Conservation (phyloP, 2,888 invertebrate species). For the Synanthedon tipuliformis region DNA sequence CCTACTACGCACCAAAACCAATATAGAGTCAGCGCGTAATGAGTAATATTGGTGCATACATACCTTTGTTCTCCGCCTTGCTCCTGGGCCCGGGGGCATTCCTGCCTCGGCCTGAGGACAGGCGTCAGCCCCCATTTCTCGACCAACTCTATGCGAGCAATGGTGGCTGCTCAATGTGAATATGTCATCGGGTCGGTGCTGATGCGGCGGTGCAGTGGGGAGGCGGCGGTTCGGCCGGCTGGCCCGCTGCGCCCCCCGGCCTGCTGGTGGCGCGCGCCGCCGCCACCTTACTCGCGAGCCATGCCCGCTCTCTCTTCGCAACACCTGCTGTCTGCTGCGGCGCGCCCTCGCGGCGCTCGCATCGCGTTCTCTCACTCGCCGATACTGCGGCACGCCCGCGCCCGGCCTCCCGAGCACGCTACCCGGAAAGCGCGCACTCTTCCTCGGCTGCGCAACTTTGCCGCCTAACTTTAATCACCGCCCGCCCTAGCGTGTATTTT, state of each 20-base stretch:
- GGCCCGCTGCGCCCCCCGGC: slow-evolving; percentile 60
- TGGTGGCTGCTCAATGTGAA: slow-evolving; percentile 81
- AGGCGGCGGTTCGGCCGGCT: slow-evolving; percentile 49
- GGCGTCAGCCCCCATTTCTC: slow-evolving; percentile 99
- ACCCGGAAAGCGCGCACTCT: slow-evolving; percentile 16
- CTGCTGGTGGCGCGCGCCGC: slow-evolving; percentile 40
- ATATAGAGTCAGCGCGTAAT: slow-evolving; percentile 6
- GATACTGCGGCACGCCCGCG: slow-evolving; percentile 41
- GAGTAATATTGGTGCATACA: slow-evolving; percentile 17
- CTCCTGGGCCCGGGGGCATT: slow-evolving; percentile 85
- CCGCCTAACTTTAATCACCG: slow-evolving; percentile 12
- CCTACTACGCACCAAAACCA: slow-evolving; percentile 6
- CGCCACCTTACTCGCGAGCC: slow-evolving; percentile 44
- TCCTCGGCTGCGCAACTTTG: slow-evolving; percentile 15
- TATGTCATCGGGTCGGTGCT: slow-evolving; percentile 61
- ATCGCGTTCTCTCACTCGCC: slow-evolving; percentile 26
- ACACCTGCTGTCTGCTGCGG: slow-evolving; percentile 20
- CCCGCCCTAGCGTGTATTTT: slow-evolving; percentile 18
- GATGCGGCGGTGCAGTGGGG: slow-evolving; percentile 38
- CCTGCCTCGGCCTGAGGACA: slow-evolving; percentile 96
- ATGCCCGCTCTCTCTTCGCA: slow-evolving; percentile 23
- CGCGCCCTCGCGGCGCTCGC: slow-evolving; percentile 12
- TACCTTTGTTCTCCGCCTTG: slow-evolving; percentile 81
- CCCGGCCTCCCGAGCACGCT: slow-evolving; percentile 10
- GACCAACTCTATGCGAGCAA: slow-evolving; percentile 97